Evolutionary conservation across 2,888 invertebrate species (phyloP).

Genomic region (Aspidiotus rigidus): DNA sequence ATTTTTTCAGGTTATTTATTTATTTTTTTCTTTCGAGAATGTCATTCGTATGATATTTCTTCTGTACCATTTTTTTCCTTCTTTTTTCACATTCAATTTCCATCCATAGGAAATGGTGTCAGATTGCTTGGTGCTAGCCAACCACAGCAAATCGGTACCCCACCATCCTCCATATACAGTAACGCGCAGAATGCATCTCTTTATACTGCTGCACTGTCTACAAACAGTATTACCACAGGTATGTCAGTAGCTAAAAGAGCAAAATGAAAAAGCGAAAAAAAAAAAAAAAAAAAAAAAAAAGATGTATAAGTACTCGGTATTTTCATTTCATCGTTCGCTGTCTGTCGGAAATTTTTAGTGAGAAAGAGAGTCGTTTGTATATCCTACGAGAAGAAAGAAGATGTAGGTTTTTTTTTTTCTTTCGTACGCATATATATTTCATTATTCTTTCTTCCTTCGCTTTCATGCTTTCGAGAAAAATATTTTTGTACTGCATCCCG

Average conservation of each 20-base stretch:
- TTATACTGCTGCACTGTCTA: conserved; percentile 55
- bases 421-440: no score
- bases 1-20: background rate
- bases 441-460: no score
- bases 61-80: background rate
- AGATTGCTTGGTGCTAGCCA: conserved; percentile 40
- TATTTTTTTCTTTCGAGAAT: background rate
- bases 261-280: background rate
- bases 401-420: no score
- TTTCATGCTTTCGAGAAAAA: no score
- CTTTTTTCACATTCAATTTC: conserved; percentile 14
- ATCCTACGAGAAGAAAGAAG: no score
- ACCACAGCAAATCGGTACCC: conserved; percentile 51
- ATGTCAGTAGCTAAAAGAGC: conserved; percentile 7
- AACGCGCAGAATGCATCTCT: conserved; percentile 51
- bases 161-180: conserved; percentile 56
- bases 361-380: background rate
- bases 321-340: no score
- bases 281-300: conserved; percentile 12
- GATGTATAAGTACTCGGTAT: background rate
- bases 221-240: conserved; percentile 43
- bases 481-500: no score
- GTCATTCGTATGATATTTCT: background rate
- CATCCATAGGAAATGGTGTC: conserved; percentile 40
- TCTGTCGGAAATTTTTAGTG: no score